phyloP scores from a whole-genome alignment of 1,140 invertebrate genomes.

The Drosophila mauritiana region DNA sequence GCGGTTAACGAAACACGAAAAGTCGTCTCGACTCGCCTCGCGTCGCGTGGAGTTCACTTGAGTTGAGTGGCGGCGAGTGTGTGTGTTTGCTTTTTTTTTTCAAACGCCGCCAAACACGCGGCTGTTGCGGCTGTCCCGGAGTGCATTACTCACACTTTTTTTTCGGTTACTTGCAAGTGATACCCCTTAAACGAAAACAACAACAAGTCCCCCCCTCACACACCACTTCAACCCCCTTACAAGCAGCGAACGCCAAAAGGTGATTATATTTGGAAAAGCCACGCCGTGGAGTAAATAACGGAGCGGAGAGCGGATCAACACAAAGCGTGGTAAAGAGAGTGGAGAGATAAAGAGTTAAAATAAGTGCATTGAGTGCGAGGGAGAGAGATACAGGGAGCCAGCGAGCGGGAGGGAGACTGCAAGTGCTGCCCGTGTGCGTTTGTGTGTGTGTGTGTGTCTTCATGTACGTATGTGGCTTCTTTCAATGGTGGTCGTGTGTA shows the following conservation, averaged over 20 bases:
- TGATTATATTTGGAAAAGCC: slow-evolving; percentile 3
- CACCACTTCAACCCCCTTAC: not conserved
- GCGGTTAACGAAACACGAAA: slow-evolving; percentile 8
- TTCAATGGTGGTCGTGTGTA: not conserved
- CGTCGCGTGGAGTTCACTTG: too few relatives aligned
- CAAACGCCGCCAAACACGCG: slow-evolving; percentile 1
- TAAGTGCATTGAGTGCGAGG: not conserved
- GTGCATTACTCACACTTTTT: slow-evolving; percentile 10
- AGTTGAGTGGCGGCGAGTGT: slow-evolving; percentile 1
- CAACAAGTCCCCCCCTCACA: not conserved
- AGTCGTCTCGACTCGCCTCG: not conserved
- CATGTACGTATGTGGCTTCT: not conserved
- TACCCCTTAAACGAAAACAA: not conserved
- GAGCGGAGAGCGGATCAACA: slow-evolving; percentile 6
- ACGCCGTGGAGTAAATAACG: not conserved
- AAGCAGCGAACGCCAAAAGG: not conserved
- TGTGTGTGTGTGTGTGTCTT: not conserved
- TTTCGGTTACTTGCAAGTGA: slow-evolving; percentile 15
- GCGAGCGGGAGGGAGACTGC: not conserved
- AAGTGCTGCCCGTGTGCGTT: not conserved
- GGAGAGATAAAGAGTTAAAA: not conserved
- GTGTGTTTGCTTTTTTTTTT: not conserved
- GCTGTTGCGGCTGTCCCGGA: slow-evolving; percentile 2
- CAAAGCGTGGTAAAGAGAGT: slow-evolving; percentile 8
- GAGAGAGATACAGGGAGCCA: not conserved